Evolutionary conservation across 2,888 invertebrate species (phyloP), one percentile per base, ranked within the genome.

Genomic region (Amorpha juglandis): DNA sequence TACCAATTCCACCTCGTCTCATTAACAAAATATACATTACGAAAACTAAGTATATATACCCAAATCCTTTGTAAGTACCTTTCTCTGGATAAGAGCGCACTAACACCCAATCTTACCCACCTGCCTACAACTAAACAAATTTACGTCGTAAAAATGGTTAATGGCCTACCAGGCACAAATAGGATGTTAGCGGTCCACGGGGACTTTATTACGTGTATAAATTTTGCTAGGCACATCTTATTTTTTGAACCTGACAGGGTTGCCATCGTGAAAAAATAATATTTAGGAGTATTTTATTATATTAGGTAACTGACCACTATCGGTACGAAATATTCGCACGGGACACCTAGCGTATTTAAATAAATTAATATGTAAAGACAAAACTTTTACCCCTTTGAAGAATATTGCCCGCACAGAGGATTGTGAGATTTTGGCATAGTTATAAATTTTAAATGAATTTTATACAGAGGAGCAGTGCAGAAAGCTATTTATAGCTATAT

Each of bases 101-200:
- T 21, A 63, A 64, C 9, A 53, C 68, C 64, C 69, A 48, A 58
- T 58, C 64, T 35, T 42, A 58, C 48, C 55, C 64, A 48, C 47
- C 33, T 58, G 47, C n/a, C 35, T n/a, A 16, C 35, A 65, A 65
- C 78, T 78, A 80, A 80, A 81, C 79, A 82, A 80, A 82, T 80
- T 81, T 80, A 72, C 78, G 76, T 80, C 80, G 79, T 81, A 82
- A 81, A 82, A 81, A 79, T 78, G 78, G 70, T 79, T 78, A 81
- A 80, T 80, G 75, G 76, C 71, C 78, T 74, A 78, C 78, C 78
- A 74, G 71, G 65, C 69, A 69, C 64, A 68, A 77, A 77, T 74
- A 74, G 77, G 76, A 76, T 77, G 78, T 76, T 75, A 71, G 74
- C 70, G 64, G 55, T 65, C 67, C 71, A 52, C 65, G 70, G 42